Conservation (phyloP, 2,888 invertebrate genomes). For the Zele albiditarsus region DNA sequence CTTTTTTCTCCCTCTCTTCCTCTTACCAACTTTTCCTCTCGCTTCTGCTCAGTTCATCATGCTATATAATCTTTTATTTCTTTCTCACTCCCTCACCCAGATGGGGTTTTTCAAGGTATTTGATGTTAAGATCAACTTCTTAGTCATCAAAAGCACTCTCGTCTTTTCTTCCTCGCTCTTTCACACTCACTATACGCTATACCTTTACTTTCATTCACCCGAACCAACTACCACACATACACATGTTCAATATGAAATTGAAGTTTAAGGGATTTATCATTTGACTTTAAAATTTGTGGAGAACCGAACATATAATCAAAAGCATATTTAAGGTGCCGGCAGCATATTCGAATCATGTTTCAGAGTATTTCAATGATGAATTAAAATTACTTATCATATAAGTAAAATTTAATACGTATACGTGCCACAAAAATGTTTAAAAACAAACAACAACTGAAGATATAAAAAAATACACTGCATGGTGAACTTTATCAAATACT, state of each 20-base stretch:
- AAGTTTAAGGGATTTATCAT: background rate
- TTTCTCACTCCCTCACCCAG: slow-evolving; percentile 22
- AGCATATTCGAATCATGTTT: too few species aligned
- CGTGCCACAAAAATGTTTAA: too few species aligned
- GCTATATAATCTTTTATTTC: slow-evolving; percentile 14
- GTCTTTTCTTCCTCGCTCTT: background rate
- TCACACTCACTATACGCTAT: background rate
- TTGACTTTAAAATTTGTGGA: background rate
- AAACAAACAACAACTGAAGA: too few species aligned
- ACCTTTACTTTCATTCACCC: background rate
- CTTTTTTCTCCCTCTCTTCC: background rate
- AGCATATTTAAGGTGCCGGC: too few species aligned
- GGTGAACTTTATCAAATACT: too few species aligned
- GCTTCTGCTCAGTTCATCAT: background rate
- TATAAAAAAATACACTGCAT: too few species aligned
- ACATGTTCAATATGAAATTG: background rate
- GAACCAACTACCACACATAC: background rate
- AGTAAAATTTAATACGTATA: too few species aligned
- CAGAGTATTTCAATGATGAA: background rate
- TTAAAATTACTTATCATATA: too few species aligned
- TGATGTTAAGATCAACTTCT: slow-evolving; percentile 45
- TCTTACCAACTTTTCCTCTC: background rate
- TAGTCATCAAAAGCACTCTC: slow-evolving; percentile 43
- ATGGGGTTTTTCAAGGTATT: slow-evolving; percentile 41
- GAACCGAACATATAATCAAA: background rate